Evolutionary conservation across 37 sponge, comb jelly and placozoan species (phyloP).

Genomic region (Aplysina aerophoba): DNA sequence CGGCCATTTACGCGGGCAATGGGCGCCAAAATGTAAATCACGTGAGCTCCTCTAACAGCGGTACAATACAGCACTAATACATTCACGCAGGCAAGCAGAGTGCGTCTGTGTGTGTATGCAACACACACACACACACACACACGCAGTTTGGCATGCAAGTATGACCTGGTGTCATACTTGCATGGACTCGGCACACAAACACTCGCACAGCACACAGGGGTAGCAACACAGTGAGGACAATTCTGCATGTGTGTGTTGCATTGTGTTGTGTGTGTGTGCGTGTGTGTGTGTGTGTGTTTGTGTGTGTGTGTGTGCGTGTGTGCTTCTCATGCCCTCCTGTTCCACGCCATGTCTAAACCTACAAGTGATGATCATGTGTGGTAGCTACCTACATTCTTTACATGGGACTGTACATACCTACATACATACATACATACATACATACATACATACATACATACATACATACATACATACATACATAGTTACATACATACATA

Average conservation of each 20-base stretch:
- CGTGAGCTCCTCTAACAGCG: neutral
- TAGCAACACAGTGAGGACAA: too few species aligned
- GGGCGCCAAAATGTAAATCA: neutral
- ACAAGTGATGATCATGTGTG: too few species aligned
- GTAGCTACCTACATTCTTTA: constrained; percentile 81
- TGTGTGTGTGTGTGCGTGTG: too few species aligned
- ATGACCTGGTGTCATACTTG: constrained; percentile 53
- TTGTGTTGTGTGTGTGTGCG: too few species aligned
- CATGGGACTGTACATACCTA: constrained; percentile 51
- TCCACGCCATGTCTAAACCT: too few species aligned
- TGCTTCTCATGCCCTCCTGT: too few species aligned
- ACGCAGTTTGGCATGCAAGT: neutral
- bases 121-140: neutral
- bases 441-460: neutral
- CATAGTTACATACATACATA: neutral
- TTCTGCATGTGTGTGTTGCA: too few species aligned
- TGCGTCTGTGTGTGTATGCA: too few species aligned
- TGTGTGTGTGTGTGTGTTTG: too few species aligned
- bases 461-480: neutral
- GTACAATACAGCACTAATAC: neutral
- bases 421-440: too few species aligned
- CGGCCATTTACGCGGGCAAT: constrained; percentile 19
- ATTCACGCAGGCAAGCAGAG: too few species aligned
- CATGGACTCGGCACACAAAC: constrained; percentile 64
- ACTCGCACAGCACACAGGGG: too few species aligned